Evolutionary conservation across 2,888 invertebrate genomes (phyloP), one percentile per base, ranked within the genome.

Genomic region (Dorcus hopei): DNA sequence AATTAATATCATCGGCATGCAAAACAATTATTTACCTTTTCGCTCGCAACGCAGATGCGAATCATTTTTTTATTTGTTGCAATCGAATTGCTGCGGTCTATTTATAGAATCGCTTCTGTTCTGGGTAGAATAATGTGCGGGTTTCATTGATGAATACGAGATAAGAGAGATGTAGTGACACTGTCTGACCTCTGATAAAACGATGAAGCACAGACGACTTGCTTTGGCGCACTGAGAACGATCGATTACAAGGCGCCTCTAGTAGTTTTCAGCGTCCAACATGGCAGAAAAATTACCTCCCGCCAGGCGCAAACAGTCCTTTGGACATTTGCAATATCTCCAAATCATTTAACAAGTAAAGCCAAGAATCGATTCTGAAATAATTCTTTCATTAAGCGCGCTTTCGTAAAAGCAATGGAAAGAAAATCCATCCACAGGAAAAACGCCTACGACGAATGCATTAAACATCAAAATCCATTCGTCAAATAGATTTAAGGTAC

Each of bases 191-290:
- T 63, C 59, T 63, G 63, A 61, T 63, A 59, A 33, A 59, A 42
- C 56, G 64, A 58, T 59, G 65, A 57, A 61, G 54, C 62, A 64
- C 66, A 57, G 52, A 52, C 63, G 58, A 61, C 54, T 55, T 60
- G 63, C 63, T 58, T 62, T 63, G 65, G 66, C 65, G 67, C 63
- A 67, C 65, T 65, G 61, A 66, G 57, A 59, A 48, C 65, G 65
- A 67, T 67, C 67, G 62, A 67, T 67, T 62, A 57, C 48, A 54
- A 57, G 64, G 58, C 61, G 67, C 63, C 65, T 63, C 61, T 61
- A 63, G 59, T 61, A 61, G 61, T 57, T 62, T 49, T 50, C 50
- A 60, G 61, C 61, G 61, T 61, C 65, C 56, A 64, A 66, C 49
- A 63, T 65, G 61, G 62, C 63, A 62, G 61, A 56, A 58, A 55